phyloP scores from a whole-genome alignment of 2,797 vertebrate genomes.

The Esox masquinongy region DNA sequence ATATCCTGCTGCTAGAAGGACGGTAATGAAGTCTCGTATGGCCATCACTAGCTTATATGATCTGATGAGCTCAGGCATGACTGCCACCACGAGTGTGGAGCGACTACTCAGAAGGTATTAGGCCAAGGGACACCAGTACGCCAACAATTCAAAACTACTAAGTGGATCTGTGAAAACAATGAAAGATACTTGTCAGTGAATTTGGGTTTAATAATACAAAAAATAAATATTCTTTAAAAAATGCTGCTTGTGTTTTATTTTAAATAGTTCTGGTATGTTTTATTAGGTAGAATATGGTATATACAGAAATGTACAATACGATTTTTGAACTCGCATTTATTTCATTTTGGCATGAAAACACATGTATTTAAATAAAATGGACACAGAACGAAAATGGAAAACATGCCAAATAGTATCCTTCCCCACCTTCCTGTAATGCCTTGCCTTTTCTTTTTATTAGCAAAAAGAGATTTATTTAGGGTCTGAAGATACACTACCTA shows the following conservation, averaged over 20 bases:
- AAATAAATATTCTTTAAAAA: slow-evolving; percentile 85
- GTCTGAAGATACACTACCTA: background rate
- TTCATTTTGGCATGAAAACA: too few species aligned
- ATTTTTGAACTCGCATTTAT: too few species aligned
- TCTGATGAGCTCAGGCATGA: slow-evolving; percentile 46
- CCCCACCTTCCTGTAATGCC: background rate
- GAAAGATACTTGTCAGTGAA: slow-evolving; percentile 84
- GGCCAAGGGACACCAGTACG: slow-evolving; percentile 37
- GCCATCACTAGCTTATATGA: background rate
- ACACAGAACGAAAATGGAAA: too few species aligned
- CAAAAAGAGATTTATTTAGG: background rate
- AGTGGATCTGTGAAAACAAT: slow-evolving; percentile 79
- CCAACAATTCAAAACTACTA: slow-evolving; percentile 18
- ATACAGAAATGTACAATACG: too few species aligned
- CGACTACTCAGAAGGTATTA: background rate
- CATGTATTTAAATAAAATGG: too few species aligned
- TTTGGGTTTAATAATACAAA: slow-evolving; percentile 89
- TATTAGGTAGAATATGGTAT: too few species aligned
- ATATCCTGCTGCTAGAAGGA: too few species aligned
- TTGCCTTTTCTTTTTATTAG: background rate
- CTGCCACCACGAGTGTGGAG: slow-evolving; percentile 24
- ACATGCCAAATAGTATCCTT: too few species aligned
- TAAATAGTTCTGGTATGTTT: background rate
- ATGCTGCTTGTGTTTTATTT: slow-evolving; percentile 20
- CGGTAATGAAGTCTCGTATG: too few species aligned